Conservation (phyloP, 2,888 invertebrate genomes). For the Agrotis puta region DNA sequence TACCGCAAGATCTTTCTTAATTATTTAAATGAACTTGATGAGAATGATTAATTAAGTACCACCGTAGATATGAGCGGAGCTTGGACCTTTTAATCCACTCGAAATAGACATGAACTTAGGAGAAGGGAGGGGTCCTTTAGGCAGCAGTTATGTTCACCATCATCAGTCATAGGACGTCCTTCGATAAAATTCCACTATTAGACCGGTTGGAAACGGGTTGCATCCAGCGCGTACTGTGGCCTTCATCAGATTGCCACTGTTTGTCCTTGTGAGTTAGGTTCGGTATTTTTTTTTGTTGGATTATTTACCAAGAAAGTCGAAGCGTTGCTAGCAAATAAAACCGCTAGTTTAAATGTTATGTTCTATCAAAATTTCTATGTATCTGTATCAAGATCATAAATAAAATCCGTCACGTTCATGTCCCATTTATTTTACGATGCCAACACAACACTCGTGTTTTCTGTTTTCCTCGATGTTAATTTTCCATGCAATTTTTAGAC, state of each 20-base stretch:
- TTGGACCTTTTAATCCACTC: no score
- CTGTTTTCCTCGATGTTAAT: conserved; percentile 37
- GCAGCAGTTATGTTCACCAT: no score
- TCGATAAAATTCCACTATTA: no score
- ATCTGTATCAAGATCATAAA: conserved; percentile 33
- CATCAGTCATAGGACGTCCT: no score
- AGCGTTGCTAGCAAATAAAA: no score
- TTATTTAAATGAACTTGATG: not conserved
- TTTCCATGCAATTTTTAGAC: conserved; percentile 7
- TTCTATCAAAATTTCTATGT: conserved; percentile 5
- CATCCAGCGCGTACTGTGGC: no score
- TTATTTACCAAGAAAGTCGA: not conserved
- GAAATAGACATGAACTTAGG: not conserved
- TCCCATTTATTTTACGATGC: conserved; percentile 33
- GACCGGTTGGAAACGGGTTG: no score
- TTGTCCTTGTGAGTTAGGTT: no score
- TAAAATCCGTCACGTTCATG: conserved; percentile 16
- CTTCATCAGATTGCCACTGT: no score
- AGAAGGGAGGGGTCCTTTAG: not conserved
- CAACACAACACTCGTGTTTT: conserved; percentile 37
- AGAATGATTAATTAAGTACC: not conserved
- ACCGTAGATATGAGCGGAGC: not conserved
- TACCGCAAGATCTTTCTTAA: not conserved
- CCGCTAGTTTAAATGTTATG: not conserved
- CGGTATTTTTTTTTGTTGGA: no score